Evolutionary conservation across 2,797 vertebrate species (phyloP), one percentile per base, ranked within the genome.

Genomic region (Nyctibius grandis): DNA sequence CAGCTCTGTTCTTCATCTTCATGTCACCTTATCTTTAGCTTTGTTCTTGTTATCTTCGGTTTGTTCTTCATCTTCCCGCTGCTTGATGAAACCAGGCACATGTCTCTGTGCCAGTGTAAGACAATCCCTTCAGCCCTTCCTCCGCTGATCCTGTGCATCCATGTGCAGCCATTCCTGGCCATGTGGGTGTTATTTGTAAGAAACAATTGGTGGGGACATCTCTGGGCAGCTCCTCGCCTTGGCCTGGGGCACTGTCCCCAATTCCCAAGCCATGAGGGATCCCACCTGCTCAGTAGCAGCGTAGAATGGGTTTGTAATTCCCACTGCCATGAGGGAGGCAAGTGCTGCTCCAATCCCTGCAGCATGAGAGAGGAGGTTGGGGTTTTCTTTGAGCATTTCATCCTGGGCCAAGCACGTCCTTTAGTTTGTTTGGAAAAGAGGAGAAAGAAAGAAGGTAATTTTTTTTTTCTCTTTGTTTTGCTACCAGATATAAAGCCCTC

Each of bases 181-280:
- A 0, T 20, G 22, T 1, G 21, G 13, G 12, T 48, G n/a, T 33
- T 54, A 21, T 22, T 1, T 22, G 11, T n/a, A n/a, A n/a, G n/a
- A n/a, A n/a, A n/a, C n/a, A n/a, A n/a, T 23, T 26, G 5, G 8
- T 48, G 33, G 33, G 50, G 22, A 42, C 28, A 16, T 9, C 38
- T 63, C 36, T 21, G 68, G 18, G 79, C 50, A 64, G 56, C 44
- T 75, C 34, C 40, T 53, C 0, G 2, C 69, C 40, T 34, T 53
- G n/a, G 16, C 21, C 17, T 8, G 3, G 36, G 60, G 19, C 36
- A 9, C n/a, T 47, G n/a, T 19, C n/a, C n/a, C 12, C 17, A n/a
- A 11, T 18, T 29, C 29, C 21, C 5, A 5, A 68, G 23, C 42
- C 40, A 12, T 3, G 21, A 51, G 38, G 40, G 68, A 54, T 42